phyloP scores from a whole-genome alignment of 2,888 invertebrate genomes.

The Gasteruption jaculator region DNA sequence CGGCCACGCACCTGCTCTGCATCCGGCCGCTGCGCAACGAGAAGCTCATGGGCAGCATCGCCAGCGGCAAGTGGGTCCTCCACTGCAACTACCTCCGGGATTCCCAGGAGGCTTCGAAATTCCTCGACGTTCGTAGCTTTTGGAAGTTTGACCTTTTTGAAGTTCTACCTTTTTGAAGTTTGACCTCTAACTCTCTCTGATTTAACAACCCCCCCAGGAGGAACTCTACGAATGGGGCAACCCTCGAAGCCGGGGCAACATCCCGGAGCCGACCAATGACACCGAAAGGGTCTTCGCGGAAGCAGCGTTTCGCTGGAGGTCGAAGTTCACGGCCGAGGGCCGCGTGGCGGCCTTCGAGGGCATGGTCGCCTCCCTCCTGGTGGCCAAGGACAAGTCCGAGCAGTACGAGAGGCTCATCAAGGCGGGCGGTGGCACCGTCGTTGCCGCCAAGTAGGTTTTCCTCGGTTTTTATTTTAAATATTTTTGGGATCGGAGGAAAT shows the following conservation, averaged over 20 bases:
- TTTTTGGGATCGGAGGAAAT: neutral
- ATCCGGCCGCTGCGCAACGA: slow-evolving; percentile 75
- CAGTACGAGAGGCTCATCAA: slow-evolving; percentile 67
- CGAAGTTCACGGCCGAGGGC: slow-evolving; percentile 52
- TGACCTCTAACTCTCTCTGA: slow-evolving; percentile 2
- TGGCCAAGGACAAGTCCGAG: slow-evolving; percentile 58
- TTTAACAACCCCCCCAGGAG: slow-evolving; percentile 56
- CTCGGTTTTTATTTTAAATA: slow-evolving; percentile 8
- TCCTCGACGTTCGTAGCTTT: slow-evolving; percentile 59
- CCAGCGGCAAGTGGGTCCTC: slow-evolving; percentile 87
- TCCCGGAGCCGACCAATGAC: slow-evolving; percentile 50
- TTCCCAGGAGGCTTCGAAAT: slow-evolving; percentile 59
- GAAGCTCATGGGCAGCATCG: slow-evolving; percentile 81
- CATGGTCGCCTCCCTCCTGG: slow-evolving; percentile 57
- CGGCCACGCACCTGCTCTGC: slow-evolving; percentile 74
- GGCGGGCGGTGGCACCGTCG: slow-evolving; percentile 72
- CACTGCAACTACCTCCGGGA: slow-evolving; percentile 72
- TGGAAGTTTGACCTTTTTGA: neutral
- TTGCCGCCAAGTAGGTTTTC: slow-evolving; percentile 57
- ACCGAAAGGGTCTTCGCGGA: slow-evolving; percentile 54
- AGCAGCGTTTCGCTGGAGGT: slow-evolving; percentile 69
- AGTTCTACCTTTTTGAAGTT: neutral
- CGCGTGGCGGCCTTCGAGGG: slow-evolving; percentile 53
- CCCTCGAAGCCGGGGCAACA: slow-evolving; percentile 56
- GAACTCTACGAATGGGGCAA: slow-evolving; percentile 85